These are phyloP conservation scores for Calliphora vomitoria DNA, from an alignment of 2,888 invertebrate species.

Conservation along the genomic window DNA sequence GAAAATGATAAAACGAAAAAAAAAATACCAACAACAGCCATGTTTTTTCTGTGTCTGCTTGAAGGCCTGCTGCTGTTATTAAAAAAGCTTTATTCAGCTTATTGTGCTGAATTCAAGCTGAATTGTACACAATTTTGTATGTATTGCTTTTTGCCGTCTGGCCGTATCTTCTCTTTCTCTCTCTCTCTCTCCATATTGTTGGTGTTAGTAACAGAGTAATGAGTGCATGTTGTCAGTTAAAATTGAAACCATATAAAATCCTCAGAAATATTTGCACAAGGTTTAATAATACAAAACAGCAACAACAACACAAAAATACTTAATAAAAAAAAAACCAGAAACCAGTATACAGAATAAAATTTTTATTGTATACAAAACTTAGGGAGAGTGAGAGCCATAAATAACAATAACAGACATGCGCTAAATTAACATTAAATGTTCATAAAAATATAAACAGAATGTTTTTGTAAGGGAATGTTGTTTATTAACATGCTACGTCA, in stretches of 20 bases:
- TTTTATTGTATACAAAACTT: neutral
- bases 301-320: too few species aligned
- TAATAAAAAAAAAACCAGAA: conserved; percentile 47
- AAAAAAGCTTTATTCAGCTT: conserved; percentile 70
- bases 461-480: conserved; percentile 66
- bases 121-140: conserved; percentile 56
- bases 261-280: conserved; percentile 55
- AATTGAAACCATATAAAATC: conserved; percentile 71
- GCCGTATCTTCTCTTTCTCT: neutral
- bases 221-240: conserved; percentile 8
- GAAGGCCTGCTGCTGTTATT: conserved; percentile 51
- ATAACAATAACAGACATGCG: conserved; percentile 46
- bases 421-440: conserved; percentile 44
- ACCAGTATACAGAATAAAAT: conserved; percentile 61
- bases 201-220: conserved; percentile 25
- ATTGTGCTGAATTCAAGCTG: conserved; percentile 62
- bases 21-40: conserved; percentile 49
- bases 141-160: conserved; percentile 38
- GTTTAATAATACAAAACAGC: neutral
- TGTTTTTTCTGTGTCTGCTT: conserved; percentile 31
- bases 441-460: conserved; percentile 8
- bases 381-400: neutral
- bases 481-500: conserved; percentile 64
- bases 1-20: neutral
- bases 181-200: neutral